Percentiles rank a stretch among this genome's conserved stretches.
Evolutionary conservation across 2,797 vertebrate genomes (phyloP).

Genomic region (Pitangus sulphuratus): DNA sequence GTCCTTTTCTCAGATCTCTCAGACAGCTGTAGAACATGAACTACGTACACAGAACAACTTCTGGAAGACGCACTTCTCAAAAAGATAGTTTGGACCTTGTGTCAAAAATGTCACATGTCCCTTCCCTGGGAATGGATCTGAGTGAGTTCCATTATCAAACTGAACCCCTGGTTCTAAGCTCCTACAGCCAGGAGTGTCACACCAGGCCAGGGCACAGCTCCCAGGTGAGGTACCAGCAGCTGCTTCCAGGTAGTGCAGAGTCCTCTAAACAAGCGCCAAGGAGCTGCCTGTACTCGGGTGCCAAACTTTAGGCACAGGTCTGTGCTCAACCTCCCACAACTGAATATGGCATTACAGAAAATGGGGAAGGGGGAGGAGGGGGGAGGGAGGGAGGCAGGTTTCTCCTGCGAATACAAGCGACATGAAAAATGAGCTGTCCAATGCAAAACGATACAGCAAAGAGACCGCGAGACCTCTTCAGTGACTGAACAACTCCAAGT

Average conservation of each 20-base stretch:
- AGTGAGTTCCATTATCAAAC: neutral
- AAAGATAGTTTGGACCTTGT: neutral
- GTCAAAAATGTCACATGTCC: neutral
- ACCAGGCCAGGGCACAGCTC: accelerated
- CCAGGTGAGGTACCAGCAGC: neutral
- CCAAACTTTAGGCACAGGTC: neutral
- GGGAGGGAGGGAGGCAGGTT: neutral
- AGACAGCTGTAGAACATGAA: accelerated
- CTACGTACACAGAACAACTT: neutral
- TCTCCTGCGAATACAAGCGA: neutral
- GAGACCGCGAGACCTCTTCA: neutral
- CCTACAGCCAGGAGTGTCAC: accelerated
- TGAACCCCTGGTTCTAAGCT: neutral
- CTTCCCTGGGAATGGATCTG: accelerated
- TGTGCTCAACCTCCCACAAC: neutral
- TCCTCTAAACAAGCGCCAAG: accelerated
- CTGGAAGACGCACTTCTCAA: neutral
- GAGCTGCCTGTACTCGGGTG: neutral
- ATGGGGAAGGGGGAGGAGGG: neutral
- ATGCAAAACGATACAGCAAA: neutral
- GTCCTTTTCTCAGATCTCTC: neutral
- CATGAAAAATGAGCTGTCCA: neutral
- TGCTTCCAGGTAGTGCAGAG: neutral
- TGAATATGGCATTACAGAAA: neutral
- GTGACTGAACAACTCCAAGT: neutral